phyloP scores from a whole-genome alignment of 2,113 vertebrate species.

The Ahaetulla prasina region DNA sequence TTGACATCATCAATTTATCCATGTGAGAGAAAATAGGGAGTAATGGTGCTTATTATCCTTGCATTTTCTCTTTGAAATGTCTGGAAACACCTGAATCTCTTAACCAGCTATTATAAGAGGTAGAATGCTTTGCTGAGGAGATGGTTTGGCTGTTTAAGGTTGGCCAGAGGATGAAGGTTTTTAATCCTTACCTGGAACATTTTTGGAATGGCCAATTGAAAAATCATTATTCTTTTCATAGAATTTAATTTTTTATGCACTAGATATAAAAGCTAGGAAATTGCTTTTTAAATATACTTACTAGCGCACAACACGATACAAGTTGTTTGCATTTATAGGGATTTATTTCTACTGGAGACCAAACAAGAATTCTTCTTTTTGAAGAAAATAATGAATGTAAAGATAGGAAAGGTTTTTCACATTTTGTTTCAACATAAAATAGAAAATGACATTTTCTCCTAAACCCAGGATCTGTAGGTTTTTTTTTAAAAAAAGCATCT shows the following conservation, averaged over 20 bases:
- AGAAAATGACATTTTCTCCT: background rate
- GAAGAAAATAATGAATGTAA: background rate
- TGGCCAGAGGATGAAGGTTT: background rate
- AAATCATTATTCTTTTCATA: background rate
- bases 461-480: background rate
- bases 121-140: background rate
- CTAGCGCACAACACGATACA: no score
- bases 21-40: background rate
- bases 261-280: background rate
- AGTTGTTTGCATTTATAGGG: background rate
- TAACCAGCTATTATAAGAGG: background rate
- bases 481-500: background rate
- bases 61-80: background rate
- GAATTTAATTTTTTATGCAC: background rate
- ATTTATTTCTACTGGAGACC: background rate
- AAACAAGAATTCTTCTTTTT: background rate
- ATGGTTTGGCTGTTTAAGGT: background rate
- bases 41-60: background rate
- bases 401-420: background rate
- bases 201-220: background rate
- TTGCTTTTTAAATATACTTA: background rate
- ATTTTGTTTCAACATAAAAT: background rate
- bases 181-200: background rate
- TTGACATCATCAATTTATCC: background rate
- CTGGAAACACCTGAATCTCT: background rate